Conservation (phyloP, 2,888 invertebrate species). For the Ellobium chinense region DNA sequence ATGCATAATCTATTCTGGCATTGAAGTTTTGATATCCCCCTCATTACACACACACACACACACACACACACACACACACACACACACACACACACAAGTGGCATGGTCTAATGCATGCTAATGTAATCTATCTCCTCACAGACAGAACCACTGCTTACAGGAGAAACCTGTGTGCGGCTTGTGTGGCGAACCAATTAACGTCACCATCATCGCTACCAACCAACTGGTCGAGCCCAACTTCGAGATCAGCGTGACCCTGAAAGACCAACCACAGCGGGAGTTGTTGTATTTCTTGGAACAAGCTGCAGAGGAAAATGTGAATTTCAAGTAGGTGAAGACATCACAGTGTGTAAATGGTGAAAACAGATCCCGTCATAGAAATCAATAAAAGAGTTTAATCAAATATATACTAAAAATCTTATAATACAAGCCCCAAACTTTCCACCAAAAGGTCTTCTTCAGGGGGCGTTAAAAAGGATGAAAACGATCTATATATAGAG, state of each 20-base stretch:
- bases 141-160: background rate
- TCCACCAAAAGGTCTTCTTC: too few species aligned
- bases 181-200: background rate
- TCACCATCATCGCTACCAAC: constrained; percentile 19
- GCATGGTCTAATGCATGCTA: background rate
- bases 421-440: too few species aligned
- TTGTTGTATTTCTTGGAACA: background rate
- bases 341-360: too few species aligned
- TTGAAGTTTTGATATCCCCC: too few species aligned
- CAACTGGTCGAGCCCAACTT: background rate
- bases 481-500: too few species aligned
- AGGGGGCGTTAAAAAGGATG: too few species aligned
- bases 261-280: background rate
- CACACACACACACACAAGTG: background rate
- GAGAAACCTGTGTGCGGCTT: background rate
- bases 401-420: too few species aligned
- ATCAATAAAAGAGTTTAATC: too few species aligned
- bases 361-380: too few species aligned
- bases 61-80: constrained; percentile 16
- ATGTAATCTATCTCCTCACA: background rate
- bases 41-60: background rate
- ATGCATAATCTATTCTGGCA: too few species aligned
- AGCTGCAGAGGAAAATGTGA: background rate
- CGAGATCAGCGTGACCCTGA: background rate
- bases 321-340: too few species aligned